Evolutionary conservation across 2,888 invertebrate species (phyloP).

Genomic region (Drosophila greeni): DNA sequence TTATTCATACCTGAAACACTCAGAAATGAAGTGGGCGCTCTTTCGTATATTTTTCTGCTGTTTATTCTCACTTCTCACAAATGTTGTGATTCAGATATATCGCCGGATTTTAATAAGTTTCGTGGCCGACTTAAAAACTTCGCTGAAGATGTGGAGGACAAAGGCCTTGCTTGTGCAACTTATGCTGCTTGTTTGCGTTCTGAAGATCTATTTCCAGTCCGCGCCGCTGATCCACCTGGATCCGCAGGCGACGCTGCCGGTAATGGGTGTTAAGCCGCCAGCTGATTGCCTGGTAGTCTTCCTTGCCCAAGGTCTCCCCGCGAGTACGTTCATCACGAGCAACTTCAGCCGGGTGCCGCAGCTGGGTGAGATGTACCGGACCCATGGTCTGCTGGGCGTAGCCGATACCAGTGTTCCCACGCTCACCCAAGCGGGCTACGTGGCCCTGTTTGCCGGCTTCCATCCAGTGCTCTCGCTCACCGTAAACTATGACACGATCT

Average conservation of each 20-base stretch:
- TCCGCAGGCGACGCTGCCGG: constrained; percentile 46
- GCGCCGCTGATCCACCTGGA: constrained; percentile 83
- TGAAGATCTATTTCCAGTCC: constrained; percentile 94
- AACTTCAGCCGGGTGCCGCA: constrained; percentile 65
- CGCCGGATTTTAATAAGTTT: constrained; percentile 19
- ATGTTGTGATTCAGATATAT: constrained; percentile 17
- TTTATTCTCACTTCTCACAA: constrained; percentile 8
- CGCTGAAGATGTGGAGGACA: constrained; percentile 72
- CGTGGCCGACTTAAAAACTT: background rate
- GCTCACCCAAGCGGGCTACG: constrained; percentile 97
- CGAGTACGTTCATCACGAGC: constrained; percentile 86
- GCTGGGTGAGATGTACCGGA: constrained; percentile 62
- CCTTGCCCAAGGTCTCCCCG: constrained; percentile 95
- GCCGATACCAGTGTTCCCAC: constrained; percentile 95
- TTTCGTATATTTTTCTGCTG: constrained; percentile 12
- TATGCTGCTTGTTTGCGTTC: constrained; percentile 88
- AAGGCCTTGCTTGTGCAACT: constrained; percentile 83
- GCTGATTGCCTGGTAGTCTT: constrained; percentile 91
- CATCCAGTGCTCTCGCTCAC: constrained; percentile 97
- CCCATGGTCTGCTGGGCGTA: constrained; percentile 82
- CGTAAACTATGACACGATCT: constrained; percentile 97
- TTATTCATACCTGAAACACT: background rate
- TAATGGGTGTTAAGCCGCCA: constrained; percentile 62
- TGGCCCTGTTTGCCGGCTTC: constrained; percentile 92
- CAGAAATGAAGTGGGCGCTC: constrained; percentile 21